phyloP scores from a whole-genome alignment of 2,797 vertebrate genomes.

The Glossophaga mutica region DNA sequence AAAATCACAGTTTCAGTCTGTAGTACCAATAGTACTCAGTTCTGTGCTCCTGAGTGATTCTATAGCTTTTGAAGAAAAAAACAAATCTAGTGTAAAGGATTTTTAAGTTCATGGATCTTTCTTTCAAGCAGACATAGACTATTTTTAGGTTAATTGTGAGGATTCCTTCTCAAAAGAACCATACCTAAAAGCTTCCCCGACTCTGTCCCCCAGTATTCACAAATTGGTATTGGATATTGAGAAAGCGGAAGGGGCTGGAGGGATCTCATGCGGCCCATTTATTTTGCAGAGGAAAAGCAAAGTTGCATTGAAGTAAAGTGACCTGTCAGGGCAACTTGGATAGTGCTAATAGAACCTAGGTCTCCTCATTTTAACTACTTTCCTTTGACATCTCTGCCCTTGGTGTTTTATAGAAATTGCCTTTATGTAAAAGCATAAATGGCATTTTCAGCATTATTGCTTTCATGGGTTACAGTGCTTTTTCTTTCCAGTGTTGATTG shows the following conservation, averaged over 20 bases:
- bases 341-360: neutral
- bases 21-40: neutral
- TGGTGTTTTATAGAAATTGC: neutral
- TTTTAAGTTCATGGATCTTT: neutral
- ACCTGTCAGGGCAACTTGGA: neutral
- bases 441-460: neutral
- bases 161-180: neutral
- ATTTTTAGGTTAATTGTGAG: constrained; percentile 24
- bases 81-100: neutral
- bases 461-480: neutral
- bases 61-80: neutral
- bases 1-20: neutral
- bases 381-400: neutral
- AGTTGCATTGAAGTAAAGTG: neutral
- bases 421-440: neutral
- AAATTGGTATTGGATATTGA: neutral
- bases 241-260: neutral
- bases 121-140: neutral
- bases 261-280: neutral
- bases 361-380: neutral
- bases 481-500: neutral
- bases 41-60: neutral
- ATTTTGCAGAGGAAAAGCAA: neutral
- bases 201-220: neutral
- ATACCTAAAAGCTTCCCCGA: neutral